Evolutionary conservation across 2,113 vertebrate species (phyloP).

Genomic region (Patagioenas fasciata): DNA sequence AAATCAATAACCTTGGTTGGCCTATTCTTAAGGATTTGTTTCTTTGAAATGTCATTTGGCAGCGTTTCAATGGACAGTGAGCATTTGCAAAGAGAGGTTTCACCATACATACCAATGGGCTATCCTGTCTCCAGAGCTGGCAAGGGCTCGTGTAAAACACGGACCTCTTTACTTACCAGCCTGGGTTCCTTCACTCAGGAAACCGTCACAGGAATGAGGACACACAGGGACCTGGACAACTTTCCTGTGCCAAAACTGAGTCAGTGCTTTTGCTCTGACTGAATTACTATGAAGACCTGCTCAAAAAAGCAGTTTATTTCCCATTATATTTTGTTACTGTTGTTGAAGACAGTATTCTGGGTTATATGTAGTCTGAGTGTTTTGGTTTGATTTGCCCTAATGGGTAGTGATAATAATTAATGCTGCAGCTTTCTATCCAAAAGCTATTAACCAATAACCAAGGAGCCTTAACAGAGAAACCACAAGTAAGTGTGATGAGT

Average conservation of each 20-base stretch:
- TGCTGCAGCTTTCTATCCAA: neutral
- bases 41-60: neutral
- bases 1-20: neutral
- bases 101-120: fast-evolving
- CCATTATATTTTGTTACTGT: neutral
- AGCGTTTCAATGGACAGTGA: neutral
- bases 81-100: neutral
- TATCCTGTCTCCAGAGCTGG: neutral
- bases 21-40: neutral
- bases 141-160: neutral
- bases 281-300: neutral
- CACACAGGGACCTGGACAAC: neutral
- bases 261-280: neutral
- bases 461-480: neutral
- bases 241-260: neutral
- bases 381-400: neutral
- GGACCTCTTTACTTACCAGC: neutral
- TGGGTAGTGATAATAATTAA: neutral
- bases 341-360: neutral
- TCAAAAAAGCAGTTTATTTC: neutral
- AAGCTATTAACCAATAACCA: neutral
- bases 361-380: neutral
- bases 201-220: fast-evolving
- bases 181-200: neutral
- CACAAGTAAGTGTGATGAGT: neutral